Conservation (phyloP, 2,113 vertebrate genomes). For the Pygoscelis antarcticus region DNA sequence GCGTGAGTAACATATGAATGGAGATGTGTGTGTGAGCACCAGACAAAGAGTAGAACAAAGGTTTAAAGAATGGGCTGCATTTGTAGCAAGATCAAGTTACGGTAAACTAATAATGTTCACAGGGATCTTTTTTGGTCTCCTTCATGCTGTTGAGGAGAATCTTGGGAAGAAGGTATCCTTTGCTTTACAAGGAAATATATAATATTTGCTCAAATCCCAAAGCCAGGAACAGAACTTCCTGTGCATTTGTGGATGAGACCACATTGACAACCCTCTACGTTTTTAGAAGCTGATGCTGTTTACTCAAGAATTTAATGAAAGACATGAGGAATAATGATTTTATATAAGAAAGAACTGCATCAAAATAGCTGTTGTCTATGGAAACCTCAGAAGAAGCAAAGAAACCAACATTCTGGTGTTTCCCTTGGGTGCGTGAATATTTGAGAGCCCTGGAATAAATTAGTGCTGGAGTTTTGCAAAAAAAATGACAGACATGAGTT, state of each 20-base stretch:
- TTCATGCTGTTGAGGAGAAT: background rate
- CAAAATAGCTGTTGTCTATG: background rate
- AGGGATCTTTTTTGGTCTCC: background rate
- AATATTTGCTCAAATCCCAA: background rate
- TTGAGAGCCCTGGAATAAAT: background rate
- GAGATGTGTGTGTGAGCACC: background rate
- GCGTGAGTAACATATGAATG: background rate
- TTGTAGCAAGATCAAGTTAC: background rate
- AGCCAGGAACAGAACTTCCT: background rate
- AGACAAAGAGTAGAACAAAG: background rate
- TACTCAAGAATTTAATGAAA: background rate
- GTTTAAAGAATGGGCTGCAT: background rate
- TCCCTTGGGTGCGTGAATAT: background rate
- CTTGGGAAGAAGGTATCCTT: background rate
- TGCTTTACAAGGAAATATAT: background rate
- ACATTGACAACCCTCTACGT: background rate
- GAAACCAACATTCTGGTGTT: background rate
- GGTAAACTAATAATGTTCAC: background rate
- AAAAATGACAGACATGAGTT: background rate
- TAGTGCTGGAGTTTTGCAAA: background rate
- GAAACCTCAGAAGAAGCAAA: background rate
- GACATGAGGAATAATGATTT: background rate
- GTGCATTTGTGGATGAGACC: background rate
- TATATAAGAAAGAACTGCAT: background rate
- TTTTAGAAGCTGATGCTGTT: background rate